These are phyloP conservation scores for Trissolcus japonicus DNA, from an alignment of 2,888 invertebrate species.

Conservation along the genomic window DNA sequence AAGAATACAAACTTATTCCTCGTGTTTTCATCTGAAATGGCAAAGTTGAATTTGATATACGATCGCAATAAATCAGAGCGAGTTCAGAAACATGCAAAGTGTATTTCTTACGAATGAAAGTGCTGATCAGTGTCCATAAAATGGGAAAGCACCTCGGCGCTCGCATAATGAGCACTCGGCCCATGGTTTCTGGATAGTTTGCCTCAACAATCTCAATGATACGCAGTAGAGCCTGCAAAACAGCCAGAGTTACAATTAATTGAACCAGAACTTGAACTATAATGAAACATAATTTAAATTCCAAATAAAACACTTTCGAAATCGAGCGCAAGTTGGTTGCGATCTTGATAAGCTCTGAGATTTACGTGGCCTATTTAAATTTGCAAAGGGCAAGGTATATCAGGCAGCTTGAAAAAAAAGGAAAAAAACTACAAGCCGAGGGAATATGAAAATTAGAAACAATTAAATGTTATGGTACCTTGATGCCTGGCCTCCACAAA, in stretches of 20 bases:
- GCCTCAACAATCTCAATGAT: constrained; percentile 91
- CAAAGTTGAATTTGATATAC: background rate
- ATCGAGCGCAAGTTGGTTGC: background rate
- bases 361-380: constrained; percentile 15
- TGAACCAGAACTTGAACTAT: constrained; percentile 5
- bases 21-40: constrained; percentile 88
- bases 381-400: constrained; percentile 1
- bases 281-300: background rate
- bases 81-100: background rate
- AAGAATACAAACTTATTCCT: constrained; percentile 94
- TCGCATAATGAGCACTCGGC: constrained; percentile 90
- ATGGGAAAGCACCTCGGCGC: constrained; percentile 97
- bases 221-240: constrained; percentile 78
- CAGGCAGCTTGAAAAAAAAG: background rate
- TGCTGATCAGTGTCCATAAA: constrained; percentile 95
- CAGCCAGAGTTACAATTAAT: background rate
- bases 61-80: background rate
- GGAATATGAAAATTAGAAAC: background rate
- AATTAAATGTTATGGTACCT: constrained; percentile 70
- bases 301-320: background rate
- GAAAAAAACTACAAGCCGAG: background rate
- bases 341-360: background rate
- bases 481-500: constrained; percentile 94
- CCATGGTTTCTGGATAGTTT: constrained; percentile 97
- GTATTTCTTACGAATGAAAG: constrained; percentile 86